These are phyloP conservation scores for Theropithecus gelada DNA, from an alignment of 2,113 vertebrate genomes.

Conservation along the genomic window DNA sequence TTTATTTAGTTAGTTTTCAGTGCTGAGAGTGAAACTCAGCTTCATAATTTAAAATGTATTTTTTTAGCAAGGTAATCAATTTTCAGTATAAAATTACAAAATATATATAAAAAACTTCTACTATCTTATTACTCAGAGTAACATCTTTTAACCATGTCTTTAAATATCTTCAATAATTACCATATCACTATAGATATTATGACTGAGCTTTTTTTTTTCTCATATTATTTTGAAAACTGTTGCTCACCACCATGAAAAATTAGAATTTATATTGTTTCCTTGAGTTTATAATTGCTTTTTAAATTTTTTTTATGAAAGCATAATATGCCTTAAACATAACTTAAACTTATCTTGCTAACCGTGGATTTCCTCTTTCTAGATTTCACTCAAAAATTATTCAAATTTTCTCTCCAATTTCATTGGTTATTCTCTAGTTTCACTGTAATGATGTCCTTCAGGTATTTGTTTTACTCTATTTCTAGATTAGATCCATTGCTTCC, in stretches of 20 bases:
- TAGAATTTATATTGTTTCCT: not conserved
- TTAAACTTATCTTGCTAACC: not conserved
- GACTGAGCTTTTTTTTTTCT: not conserved
- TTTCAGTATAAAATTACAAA: not conserved
- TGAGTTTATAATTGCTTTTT: not conserved
- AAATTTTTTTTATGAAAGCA: not conserved
- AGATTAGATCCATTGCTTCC: not conserved
- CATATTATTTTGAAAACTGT: not conserved
- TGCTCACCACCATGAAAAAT: not conserved
- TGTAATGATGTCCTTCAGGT: not conserved
- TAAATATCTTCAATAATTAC: not conserved
- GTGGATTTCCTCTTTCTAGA: not conserved
- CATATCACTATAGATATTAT: not conserved
- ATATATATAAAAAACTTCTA: not conserved
- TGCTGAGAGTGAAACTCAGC: not conserved
- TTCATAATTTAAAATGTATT: not conserved
- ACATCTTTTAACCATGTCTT: not conserved
- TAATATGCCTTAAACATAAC: not conserved
- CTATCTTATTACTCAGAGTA: not conserved
- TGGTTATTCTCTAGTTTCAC: not conserved
- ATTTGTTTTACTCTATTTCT: not conserved
- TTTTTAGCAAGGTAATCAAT: not conserved
- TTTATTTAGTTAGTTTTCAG: not conserved
- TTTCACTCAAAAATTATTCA: not conserved
- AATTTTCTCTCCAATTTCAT: not conserved